Conservation (phyloP, 2,113 vertebrate genomes). For the Heliornis fulica region DNA sequence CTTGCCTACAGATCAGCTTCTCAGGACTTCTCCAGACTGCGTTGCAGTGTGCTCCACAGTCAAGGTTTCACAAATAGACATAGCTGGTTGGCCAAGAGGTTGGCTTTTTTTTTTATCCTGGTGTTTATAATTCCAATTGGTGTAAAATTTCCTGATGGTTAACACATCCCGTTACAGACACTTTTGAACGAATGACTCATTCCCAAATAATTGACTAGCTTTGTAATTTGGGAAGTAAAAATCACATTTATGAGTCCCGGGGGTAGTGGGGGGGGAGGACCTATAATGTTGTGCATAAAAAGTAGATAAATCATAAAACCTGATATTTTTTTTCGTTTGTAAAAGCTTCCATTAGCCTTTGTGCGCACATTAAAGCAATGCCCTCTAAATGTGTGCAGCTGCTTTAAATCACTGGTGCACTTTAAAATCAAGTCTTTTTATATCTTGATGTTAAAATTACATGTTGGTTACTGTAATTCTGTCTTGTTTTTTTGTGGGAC, state of each 20-base stretch:
- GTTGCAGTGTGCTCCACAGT: neutral
- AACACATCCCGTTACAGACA: conserved; percentile 77
- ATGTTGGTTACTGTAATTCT: conserved; percentile 71
- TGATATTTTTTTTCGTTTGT: conserved; percentile 66
- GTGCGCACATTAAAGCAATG: conserved; percentile 48
- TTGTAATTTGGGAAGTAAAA: conserved; percentile 81
- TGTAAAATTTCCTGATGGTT: conserved; percentile 82
- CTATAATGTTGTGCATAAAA: conserved; percentile 77
- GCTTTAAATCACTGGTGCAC: conserved; percentile 59
- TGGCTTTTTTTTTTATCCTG: conserved; percentile 44
- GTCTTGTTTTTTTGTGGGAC: conserved; percentile 62
- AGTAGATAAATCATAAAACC: conserved; percentile 82
- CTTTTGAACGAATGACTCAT: conserved; percentile 80
- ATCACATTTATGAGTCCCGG: conserved; percentile 78
- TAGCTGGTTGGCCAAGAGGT: conserved; percentile 38
- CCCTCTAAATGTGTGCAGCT: conserved; percentile 66
- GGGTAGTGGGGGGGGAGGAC: conserved; percentile 60
- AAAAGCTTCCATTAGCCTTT: conserved; percentile 76
- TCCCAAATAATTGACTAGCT: conserved; percentile 77
- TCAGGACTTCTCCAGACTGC: neutral
- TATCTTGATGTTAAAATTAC: conserved; percentile 75
- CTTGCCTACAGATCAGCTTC: neutral
- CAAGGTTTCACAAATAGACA: conserved; percentile 40
- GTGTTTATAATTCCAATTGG: conserved; percentile 86
- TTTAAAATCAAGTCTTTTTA: conserved; percentile 68